Base-by-base conservation (phyloP, 2,888 invertebrate genomes). In the Bhutanitis thaidina region DNA sequence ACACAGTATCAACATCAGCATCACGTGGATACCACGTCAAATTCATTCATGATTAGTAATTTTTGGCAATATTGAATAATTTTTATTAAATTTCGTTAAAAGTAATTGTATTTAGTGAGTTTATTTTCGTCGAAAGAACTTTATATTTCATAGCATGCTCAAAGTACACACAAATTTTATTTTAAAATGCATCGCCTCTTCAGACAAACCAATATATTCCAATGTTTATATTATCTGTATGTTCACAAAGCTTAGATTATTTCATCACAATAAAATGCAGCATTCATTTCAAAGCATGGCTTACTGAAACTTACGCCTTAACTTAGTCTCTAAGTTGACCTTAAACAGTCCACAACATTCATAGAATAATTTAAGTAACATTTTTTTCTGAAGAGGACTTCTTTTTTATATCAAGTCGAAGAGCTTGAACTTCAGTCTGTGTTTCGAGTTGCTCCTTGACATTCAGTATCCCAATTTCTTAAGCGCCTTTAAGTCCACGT, bases 401-500 rank as follows among this genome's bases (percentile, higher is more conserved):
- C 47, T 59, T 52, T 48, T 56, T 60, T 77, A 82, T 58, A 85
- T 57, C 64, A 87, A 79, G 62, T 81, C 77, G 55, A 73, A 72
- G 52, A 77, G 84, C 62, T 87, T 85, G 51, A 88, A 71, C 73
- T 80, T 87, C 68, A 87, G 80, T 77, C 83, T 88, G 81, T 79
- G 77, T 74, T 87, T 87, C 60, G 87, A 87, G 84, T 65, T 78
- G 81, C 85, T 80, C 79, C 86, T 77, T 68, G 81, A 69, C 85
- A 88, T 91, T 89, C 88, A 93, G 85, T 92, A 93, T 76, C 95
- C 96, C 87, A 94, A 86, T 80, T 96, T 96, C 91, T 94, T 95
- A 73, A 96, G 90, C 54, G 95, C 94, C 88, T 97, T 97, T 64
- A 97, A 91, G 84, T 97, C 96, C 70, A 96, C 94, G 75, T 96